Conservation (phyloP, 2,797 vertebrate genomes). For the Steatocranus sp. region DNA sequence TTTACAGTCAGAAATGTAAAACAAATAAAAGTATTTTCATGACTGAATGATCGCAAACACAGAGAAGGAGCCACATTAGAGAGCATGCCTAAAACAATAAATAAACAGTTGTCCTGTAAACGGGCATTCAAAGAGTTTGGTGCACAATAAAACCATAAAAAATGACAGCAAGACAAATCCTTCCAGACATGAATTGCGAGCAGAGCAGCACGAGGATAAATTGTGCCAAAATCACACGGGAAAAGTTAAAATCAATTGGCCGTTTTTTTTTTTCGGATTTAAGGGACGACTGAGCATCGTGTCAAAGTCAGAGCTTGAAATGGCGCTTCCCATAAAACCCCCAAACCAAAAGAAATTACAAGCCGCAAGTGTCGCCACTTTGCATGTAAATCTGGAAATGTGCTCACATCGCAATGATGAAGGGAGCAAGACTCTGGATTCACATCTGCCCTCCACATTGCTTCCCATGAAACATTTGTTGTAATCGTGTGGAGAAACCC, state of each 20-base stretch:
- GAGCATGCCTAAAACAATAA: not conserved
- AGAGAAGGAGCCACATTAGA: not conserved
- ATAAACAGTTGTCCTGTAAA: not conserved
- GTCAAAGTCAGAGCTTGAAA: not conserved
- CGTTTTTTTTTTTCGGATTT: not conserved
- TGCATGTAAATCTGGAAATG: not conserved
- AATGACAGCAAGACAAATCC: not conserved
- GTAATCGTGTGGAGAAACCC: not conserved
- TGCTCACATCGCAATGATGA: not conserved
- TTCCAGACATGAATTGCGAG: not conserved
- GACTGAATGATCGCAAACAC: not conserved
- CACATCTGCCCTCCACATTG: constrained; percentile 24
- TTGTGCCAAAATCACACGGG: not conserved
- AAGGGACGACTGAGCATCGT: not conserved
- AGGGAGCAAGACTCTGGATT: not conserved
- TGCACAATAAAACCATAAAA: not conserved
- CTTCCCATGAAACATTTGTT: not conserved
- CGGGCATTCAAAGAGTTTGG: not conserved
- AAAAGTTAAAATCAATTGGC: not conserved
- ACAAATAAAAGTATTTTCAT: not conserved
- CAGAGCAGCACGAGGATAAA: not conserved
- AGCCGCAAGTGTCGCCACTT: not conserved
- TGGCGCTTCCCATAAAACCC: not conserved
- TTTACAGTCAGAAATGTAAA: not conserved
- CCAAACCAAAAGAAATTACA: not conserved